Evolutionary conservation across 2,888 invertebrate genomes (phyloP), one percentile per base, ranked within the genome.

Genomic region (Acrocera orbiculus): DNA sequence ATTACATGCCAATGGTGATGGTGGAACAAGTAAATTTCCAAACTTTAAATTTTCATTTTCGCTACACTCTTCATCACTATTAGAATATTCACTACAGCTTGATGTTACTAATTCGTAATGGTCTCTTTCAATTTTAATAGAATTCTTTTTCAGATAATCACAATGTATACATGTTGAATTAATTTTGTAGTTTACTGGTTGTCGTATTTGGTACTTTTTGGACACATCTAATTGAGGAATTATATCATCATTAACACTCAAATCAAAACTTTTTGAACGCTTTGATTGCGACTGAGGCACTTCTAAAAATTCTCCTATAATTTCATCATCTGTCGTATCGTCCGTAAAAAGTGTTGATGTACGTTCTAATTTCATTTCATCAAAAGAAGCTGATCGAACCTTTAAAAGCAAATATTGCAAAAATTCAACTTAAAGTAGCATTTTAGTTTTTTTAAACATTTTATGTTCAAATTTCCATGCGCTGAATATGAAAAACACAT

Each of bases 321-420:
- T 48, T 5, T 62, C 56, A 37, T 64, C 62, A 7, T 61, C 61
- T 40, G 56, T 49, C 11, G 42, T 24, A 37, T 47, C 47, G 31
- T 46, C 44, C 28, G 36, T 34, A 7, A 42, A 34, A 23, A 40
- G 36, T 35, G 43, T 44, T 39, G 42, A 36, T 49, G 40, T 58
- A 36, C 79, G 71, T 52, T 77, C 80, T 56, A 82, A 55, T 56
- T 83, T 80, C 56, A 83, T 85, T 65, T 86, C 85, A 64, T 86
- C 86, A 65, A 86, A 86, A 42, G 85, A 83, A 41, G 83, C 83
- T 42, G 85, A 85, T 48, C 86, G 78, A 49, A 86, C 77, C 70
- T 71, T 40, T 30, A 27, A 31, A 14, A 17, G 8, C 5, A 19
- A 19, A 19, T 19, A 7, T 2, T 19, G 5, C 19, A 19, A 7